These are phyloP conservation scores for Arctia plantaginis DNA, from an alignment of 2,888 invertebrate species.

Conservation along the genomic window DNA sequence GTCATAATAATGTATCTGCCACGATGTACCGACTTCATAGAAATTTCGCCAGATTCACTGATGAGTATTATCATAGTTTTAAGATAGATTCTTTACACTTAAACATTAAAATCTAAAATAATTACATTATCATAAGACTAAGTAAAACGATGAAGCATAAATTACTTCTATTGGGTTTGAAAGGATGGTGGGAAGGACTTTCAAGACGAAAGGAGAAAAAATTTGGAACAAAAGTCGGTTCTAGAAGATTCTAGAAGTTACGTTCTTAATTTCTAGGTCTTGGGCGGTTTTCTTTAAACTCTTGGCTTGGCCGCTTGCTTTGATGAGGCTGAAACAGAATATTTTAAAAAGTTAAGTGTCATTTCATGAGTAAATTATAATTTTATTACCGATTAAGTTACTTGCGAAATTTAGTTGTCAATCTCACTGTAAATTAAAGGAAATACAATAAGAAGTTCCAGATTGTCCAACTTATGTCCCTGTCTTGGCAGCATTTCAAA, in stretches of 20 bases:
- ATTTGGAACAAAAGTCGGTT: constrained; percentile 42
- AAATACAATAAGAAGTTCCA: too few species aligned
- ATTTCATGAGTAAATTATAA: too few species aligned
- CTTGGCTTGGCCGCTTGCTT: constrained; percentile 64
- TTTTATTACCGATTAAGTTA: too few species aligned
- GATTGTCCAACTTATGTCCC: too few species aligned
- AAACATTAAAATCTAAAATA: constrained; percentile 50
- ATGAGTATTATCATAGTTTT: constrained; percentile 49
- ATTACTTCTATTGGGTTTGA: constrained; percentile 52
- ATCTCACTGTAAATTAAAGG: too few species aligned
- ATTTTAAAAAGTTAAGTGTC: background rate
- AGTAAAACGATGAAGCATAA: constrained; percentile 58
- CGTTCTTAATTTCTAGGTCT: constrained; percentile 70
- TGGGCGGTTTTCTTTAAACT: constrained; percentile 67
- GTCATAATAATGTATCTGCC: constrained; percentile 1
- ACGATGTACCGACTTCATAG: constrained; percentile 22
- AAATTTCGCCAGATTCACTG: constrained; percentile 35
- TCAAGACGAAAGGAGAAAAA: constrained; percentile 41
- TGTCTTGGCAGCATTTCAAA: too few species aligned
- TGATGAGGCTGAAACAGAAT: constrained; percentile 63
- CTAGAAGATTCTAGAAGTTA: constrained; percentile 41
- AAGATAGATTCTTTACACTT: constrained; percentile 56
- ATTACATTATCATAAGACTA: constrained; percentile 55
- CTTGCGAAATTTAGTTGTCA: background rate
- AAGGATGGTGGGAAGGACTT: constrained; percentile 58